These are phyloP conservation scores for Paramormyrops hopkinsi DNA, from an alignment of 2,797 vertebrate species.

Conservation along the genomic window DNA sequence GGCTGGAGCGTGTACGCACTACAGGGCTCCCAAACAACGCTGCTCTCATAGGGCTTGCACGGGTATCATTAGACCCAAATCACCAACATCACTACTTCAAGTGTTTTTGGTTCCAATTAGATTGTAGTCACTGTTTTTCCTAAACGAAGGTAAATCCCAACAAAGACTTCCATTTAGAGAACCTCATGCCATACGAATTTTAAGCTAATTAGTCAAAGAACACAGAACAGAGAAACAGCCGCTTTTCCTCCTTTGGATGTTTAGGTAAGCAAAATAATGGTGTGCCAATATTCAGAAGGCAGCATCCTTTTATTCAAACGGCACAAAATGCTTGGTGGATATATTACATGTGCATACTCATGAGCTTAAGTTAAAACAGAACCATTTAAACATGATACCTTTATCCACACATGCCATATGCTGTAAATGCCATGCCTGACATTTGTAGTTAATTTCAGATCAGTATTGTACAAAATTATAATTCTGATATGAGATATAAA, in stretches of 20 bases:
- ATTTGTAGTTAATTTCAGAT: neutral
- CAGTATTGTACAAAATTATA: neutral
- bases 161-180: neutral
- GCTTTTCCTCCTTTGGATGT: neutral
- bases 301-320: neutral
- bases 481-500: neutral
- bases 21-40: neutral
- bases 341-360: neutral
- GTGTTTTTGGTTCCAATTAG: neutral
- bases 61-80: neutral
- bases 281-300: neutral
- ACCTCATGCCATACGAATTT: neutral
- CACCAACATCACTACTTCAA: neutral
- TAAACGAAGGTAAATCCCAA: neutral
- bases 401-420: neutral
- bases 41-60: neutral
- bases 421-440: neutral
- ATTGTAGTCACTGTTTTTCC: neutral
- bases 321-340: neutral
- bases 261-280: slow-evolving; percentile 1
- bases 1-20: neutral
- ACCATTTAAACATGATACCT: neutral
- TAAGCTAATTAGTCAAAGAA: neutral
- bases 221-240: neutral
- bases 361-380: neutral